A percentile compares a stretch with the other conserved stretches of the same genome.
phyloP scores from a whole-genome alignment of 2,797 vertebrate species.

The Poeciliopsis presidionis region DNA sequence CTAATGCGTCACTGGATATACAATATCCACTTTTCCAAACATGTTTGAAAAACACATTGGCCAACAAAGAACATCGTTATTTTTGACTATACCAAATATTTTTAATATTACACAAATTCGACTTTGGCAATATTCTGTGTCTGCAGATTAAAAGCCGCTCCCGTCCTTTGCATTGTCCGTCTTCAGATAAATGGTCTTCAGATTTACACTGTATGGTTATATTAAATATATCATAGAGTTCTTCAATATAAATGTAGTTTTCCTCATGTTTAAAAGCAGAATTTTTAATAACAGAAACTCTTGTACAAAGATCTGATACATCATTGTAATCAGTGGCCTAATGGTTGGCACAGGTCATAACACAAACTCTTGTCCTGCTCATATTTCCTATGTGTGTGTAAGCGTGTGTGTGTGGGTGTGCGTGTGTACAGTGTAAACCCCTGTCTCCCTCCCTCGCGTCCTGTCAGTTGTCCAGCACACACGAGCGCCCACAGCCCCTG shows the following conservation, averaged over 20 bases:
- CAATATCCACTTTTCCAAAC: not conserved
- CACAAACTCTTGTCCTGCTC: not conserved
- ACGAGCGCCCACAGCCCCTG: constrained; percentile 8
- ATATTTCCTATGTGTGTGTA: not conserved
- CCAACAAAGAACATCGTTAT: not conserved
- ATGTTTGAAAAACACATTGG: not conserved
- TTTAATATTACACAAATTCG: too few relatives aligned
- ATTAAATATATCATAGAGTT: not conserved
- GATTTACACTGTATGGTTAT: not conserved
- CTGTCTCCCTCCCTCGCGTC: constrained; percentile 17
- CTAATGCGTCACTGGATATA: not conserved
- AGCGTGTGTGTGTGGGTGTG: not conserved
- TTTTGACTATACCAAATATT: not conserved
- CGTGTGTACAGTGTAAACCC: not conserved
- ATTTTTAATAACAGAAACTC: not conserved
- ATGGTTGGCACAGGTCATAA: constrained; percentile 1
- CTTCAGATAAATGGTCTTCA: not conserved
- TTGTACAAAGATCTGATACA: not conserved
- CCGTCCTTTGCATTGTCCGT: not conserved
- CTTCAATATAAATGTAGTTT: not conserved
- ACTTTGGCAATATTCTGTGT: not conserved
- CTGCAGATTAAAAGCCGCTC: not conserved
- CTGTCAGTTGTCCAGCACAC: constrained; percentile 27
- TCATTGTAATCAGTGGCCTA: not conserved
- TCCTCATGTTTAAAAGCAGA: not conserved